A percentile compares a stretch with the other conserved stretches of the same genome.
These are phyloP conservation scores for Patella depressa DNA, from an alignment of 2,888 invertebrate species.

Conservation along the genomic window DNA sequence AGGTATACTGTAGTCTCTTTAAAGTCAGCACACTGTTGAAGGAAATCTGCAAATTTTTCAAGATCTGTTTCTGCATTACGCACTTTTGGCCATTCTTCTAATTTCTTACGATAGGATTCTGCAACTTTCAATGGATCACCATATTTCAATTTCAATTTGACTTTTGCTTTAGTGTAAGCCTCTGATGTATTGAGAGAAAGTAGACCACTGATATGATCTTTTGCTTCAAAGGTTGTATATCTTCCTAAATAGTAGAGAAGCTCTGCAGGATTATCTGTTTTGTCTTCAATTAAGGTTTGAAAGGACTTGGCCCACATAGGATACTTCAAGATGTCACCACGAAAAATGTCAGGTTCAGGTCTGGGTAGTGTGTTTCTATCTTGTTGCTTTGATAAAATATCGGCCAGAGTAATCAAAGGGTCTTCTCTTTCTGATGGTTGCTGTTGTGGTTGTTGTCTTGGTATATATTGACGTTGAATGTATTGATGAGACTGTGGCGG, in stretches of 20 bases:
- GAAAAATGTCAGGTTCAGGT: not conserved
- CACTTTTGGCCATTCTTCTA: not conserved
- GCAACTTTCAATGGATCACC: not conserved
- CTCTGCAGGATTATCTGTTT: conserved; percentile 6
- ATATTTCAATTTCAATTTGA: not conserved
- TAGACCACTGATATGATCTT: not conserved
- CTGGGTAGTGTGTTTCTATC: not conserved
- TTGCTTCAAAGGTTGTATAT: not conserved
- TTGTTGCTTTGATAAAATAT: not conserved
- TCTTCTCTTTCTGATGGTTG: not conserved
- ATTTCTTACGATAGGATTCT: not conserved
- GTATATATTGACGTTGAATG: no score
- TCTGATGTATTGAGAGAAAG: not conserved
- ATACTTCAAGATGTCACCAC: not conserved
- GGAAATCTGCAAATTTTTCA: not conserved
- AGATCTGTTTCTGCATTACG: not conserved
- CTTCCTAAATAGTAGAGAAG: not conserved
- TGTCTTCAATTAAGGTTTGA: not conserved
- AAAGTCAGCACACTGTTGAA: not conserved
- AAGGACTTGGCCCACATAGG: not conserved
- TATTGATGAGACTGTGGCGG: no score
- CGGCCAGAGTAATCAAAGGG: not conserved
- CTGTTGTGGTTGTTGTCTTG: no score
- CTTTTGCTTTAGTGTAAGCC: not conserved
- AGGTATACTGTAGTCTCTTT: not conserved